Percentiles rank a stretch among this genome's conserved stretches.
phyloP scores from a whole-genome alignment of 92 coral and sea anemone species.

The Siderastrea radians region DNA sequence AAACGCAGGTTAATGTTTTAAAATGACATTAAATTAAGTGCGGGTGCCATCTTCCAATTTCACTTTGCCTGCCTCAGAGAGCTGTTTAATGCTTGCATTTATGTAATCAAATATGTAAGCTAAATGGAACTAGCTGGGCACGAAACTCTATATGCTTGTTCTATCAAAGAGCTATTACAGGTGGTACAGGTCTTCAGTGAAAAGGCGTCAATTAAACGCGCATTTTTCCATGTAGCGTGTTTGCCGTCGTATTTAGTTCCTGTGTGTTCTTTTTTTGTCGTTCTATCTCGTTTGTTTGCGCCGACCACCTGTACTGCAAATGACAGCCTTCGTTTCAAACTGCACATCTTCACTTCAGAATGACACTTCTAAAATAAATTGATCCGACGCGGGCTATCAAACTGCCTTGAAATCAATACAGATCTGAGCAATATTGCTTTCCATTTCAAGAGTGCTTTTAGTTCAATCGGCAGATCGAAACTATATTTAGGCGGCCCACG shows the following conservation, averaged over 20 bases:
- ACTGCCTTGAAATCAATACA: constrained; percentile 1
- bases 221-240: constrained; percentile 22
- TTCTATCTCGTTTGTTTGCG: constrained; percentile 46
- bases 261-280: constrained; percentile 25
- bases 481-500: constrained; percentile 4
- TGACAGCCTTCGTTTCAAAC: constrained; percentile 28
- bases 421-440: background rate
- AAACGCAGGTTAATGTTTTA: background rate
- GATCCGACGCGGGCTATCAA: background rate
- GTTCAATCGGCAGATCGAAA: constrained; percentile 10
- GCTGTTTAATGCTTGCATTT: constrained; percentile 20
- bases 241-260: constrained; percentile 20
- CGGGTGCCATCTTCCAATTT: background rate
- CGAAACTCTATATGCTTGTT: constrained; percentile 17
- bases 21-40: background rate
- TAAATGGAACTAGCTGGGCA: constrained; percentile 9
- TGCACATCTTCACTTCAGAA: constrained; percentile 1
- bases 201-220: constrained; percentile 7
- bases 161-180: constrained; percentile 6
- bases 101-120: constrained; percentile 21
- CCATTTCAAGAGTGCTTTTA: constrained; percentile 25
- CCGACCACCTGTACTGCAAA: constrained; percentile 41
- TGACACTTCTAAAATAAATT: constrained; percentile 14
- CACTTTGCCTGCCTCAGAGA: constrained; percentile 3
- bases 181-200: constrained; percentile 1